Evolutionary conservation across 37 sponge, comb jelly and placozoan genomes (phyloP).

Genomic region (Ianthella basta): DNA sequence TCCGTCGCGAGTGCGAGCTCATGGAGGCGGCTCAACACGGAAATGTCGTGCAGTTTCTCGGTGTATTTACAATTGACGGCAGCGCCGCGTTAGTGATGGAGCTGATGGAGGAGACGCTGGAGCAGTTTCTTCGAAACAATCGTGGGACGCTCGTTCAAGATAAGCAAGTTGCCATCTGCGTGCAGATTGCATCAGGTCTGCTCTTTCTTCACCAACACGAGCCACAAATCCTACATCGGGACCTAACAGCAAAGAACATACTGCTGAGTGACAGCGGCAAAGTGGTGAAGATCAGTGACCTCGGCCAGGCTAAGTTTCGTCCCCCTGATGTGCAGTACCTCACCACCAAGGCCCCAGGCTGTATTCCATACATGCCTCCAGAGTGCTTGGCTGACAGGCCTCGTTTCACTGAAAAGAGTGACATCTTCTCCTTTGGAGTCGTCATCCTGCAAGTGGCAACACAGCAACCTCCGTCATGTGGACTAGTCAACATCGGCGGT

Average conservation of each 20-base stretch:
- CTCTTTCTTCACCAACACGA: constrained; percentile 15
- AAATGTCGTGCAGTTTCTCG: too few relatives aligned
- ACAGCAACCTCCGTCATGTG: constrained; percentile 13
- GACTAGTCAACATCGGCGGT: not conserved
- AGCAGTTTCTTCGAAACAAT: not conserved
- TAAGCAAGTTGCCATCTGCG: not conserved
- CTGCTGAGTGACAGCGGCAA: not conserved
- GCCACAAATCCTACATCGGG: constrained; percentile 13
- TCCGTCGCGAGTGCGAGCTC: too few relatives aligned
- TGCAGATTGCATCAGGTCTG: not conserved
- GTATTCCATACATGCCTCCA: constrained; percentile 25
- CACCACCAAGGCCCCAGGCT: constrained; percentile 15
- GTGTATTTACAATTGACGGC: not conserved
- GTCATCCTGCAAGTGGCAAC: not conserved
- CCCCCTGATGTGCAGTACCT: constrained; percentile 10
- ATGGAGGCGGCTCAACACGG: too few relatives aligned
- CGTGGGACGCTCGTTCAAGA: not conserved
- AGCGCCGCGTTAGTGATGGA: constrained; percentile 18
- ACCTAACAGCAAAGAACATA: constrained; percentile 15
- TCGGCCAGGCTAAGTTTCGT: constrained; percentile 13
- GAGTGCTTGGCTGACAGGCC: constrained; percentile 6
- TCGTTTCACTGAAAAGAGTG: not conserved
- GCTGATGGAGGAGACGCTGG: constrained; percentile 14
- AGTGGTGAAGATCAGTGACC: constrained; percentile 22
- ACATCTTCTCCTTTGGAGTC: constrained; percentile 17